Percentiles rank a stretch among this genome's conserved stretches.
phyloP scores from a whole-genome alignment of 2,888 invertebrate genomes.

The Iphiclides podalirius region DNA sequence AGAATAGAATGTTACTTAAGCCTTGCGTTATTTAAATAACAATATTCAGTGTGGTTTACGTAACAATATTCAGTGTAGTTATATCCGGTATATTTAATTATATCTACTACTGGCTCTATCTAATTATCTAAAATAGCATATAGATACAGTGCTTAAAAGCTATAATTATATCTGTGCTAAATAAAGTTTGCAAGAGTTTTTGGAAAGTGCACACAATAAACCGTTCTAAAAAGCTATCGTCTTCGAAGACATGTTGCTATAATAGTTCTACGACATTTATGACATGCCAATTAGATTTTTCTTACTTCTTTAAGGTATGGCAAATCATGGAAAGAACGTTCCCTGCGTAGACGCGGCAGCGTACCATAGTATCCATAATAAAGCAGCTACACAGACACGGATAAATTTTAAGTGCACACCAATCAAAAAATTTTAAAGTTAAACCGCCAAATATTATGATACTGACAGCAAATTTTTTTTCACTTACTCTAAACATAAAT shows the following conservation, averaged over 20 bases:
- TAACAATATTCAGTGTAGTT: constrained; percentile 10
- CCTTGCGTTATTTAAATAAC: constrained; percentile 14
- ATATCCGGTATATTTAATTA: constrained; percentile 20
- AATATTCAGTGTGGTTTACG: constrained; percentile 8
- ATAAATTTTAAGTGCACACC: constrained; percentile 30
- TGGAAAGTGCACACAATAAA: constrained; percentile 4
- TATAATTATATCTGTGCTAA: constrained; percentile 2
- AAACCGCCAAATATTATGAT: background rate
- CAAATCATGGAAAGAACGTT: constrained; percentile 89
- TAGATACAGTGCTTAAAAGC: constrained; percentile 2
- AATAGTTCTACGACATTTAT: too few species aligned
- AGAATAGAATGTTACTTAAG: constrained; percentile 7
- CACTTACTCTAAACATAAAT: too few species aligned
- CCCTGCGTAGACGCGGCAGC: constrained; percentile 86
- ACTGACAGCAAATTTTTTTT: background rate
- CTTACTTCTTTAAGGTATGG: constrained; percentile 90
- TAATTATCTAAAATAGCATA: constrained; percentile 17
- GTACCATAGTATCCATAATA: constrained; percentile 85
- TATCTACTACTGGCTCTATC: constrained; percentile 6
- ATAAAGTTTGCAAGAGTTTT: background rate
- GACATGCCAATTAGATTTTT: constrained; percentile 56
- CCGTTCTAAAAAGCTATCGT: too few species aligned
- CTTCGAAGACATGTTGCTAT: too few species aligned
- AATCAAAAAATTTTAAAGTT: background rate
- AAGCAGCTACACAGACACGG: constrained; percentile 82